phyloP scores from a whole-genome alignment of 2,113 vertebrate genomes.

The Junco hyemalis region DNA sequence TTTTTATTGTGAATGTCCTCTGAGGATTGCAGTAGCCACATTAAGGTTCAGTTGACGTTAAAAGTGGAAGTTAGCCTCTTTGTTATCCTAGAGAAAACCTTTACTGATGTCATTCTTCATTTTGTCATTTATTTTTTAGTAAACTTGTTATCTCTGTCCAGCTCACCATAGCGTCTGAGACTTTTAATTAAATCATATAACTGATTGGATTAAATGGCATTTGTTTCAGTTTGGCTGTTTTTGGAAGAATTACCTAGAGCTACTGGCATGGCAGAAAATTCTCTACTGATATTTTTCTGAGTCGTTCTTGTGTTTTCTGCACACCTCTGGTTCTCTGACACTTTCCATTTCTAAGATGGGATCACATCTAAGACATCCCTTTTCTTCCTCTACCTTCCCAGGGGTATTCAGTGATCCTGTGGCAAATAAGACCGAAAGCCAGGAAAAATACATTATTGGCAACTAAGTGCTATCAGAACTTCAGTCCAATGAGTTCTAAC shows the following conservation, averaged over 20 bases:
- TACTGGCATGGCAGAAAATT: not conserved
- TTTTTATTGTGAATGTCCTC: not conserved
- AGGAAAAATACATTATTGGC: slow-evolving; percentile 4
- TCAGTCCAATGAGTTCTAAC: not conserved
- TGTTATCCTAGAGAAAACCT: not conserved
- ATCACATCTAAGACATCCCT: not conserved
- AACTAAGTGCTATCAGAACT: not conserved
- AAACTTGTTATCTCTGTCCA: not conserved
- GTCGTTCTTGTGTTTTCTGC: not conserved
- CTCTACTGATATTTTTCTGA: not conserved
- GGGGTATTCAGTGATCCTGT: not conserved
- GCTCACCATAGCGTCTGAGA: not conserved
- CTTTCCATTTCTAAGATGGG: not conserved
- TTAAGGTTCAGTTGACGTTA: not conserved
- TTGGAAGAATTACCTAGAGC: not conserved
- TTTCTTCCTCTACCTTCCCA: not conserved
- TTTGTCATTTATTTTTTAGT: not conserved
- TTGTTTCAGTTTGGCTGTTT: not conserved
- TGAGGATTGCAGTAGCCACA: not conserved
- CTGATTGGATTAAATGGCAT: not conserved
- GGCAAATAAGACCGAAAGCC: not conserved
- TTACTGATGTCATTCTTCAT: not conserved
- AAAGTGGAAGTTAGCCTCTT: not conserved
- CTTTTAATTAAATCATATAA: not conserved
- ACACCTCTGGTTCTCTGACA: not conserved